Base-by-base conservation (phyloP, 2,888 invertebrate genomes). In the Rotaria magnacalcarata region DNA sequence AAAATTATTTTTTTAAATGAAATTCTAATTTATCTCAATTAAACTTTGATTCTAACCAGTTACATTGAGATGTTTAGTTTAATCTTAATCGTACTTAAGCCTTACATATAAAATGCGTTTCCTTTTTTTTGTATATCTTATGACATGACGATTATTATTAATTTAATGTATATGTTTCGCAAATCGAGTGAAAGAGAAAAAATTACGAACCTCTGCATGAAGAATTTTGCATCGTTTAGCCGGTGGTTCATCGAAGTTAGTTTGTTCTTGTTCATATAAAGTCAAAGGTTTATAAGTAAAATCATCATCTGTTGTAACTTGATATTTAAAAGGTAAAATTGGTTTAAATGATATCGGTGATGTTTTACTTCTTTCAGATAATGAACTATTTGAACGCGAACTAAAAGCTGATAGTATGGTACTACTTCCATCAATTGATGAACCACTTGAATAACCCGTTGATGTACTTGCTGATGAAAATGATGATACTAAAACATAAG, bases 381-480 rank as follows among this genome's bases (percentile, higher is more conserved):
- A 47, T 47, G 75, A 80, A 80, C 75, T 80, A 80, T 80, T 80
- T 24, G 75, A 80, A 21, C 75, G 41, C 21, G 75, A 80, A 80
- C 75, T 80, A n/a, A 43, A 80, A 3, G 75, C 75, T 47, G 41
- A 43, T 47, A 80, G n/a, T 24, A 47, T 47, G 0, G 43, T 47
- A 80, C 43, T 47, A 47, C 75, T 47, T 8, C 75, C 47, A 67
- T 67, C 67, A 16, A 67, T 67, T 14, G 43, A 43, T 47, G 75
- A 80, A 43, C 75, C 47, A 80, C 43, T 47, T 80, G 75, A 80
- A 80, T 80, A 80, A n/a, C 75, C 75, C 2, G 75, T 80, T 47
- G 75, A 80, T 11, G n/a, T n/a, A 60, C 60, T 27, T 27, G 60
- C 14, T 24, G 75, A 47, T 43, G 75, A 43, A 47, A 10, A 80